phyloP scores from a whole-genome alignment of 2,113 vertebrate genomes.

The Notechis scutatus region DNA sequence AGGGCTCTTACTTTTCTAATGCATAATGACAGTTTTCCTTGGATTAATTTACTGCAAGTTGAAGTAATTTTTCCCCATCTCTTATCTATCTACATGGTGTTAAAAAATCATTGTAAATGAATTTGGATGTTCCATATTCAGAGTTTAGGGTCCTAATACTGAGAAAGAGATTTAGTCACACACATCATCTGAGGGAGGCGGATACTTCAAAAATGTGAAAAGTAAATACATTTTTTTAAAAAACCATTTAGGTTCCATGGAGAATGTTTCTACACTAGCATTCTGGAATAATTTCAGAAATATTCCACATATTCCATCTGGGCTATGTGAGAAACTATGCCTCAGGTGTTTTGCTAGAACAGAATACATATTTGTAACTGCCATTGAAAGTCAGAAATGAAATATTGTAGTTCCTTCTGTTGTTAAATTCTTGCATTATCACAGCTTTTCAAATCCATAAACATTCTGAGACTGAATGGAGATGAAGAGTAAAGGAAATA shows the following conservation, averaged over 20 bases:
- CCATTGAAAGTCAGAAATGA: not conserved
- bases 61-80: not conserved
- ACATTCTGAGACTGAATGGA: not conserved
- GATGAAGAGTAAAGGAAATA: not conserved
- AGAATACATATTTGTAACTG: not conserved
- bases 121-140: not conserved
- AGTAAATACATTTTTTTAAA: not conserved
- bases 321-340: not conserved
- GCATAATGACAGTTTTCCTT: not conserved
- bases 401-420: not conserved
- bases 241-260: not conserved
- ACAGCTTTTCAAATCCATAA: not conserved
- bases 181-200: not conserved
- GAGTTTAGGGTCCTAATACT: not conserved
- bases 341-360: not conserved
- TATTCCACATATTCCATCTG: not conserved
- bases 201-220: not conserved
- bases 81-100: not conserved
- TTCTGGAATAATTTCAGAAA: not conserved
- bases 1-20: not conserved
- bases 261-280: not conserved
- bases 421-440: not conserved
- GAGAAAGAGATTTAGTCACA: not conserved
- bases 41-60: not conserved
- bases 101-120: not conserved